A percentile compares a stretch with the other conserved stretches of the same genome.
Evolutionary conservation across 2,113 vertebrate species (phyloP).

Genomic region (Thunnus thynnus): DNA sequence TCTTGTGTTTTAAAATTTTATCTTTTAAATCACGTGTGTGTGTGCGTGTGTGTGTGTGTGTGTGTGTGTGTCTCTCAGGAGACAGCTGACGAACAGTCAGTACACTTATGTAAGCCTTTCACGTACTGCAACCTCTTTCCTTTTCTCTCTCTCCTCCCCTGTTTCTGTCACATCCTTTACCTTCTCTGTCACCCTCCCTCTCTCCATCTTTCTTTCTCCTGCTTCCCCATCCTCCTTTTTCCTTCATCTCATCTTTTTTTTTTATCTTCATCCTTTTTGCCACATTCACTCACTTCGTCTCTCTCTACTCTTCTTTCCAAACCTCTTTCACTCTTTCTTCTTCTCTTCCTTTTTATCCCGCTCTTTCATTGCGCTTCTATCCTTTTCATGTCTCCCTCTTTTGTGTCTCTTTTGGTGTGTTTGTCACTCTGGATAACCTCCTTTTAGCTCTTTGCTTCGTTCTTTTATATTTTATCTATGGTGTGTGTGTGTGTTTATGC

Average conservation of each 20-base stretch:
- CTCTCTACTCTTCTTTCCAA: too few species aligned
- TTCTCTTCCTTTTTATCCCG: neutral
- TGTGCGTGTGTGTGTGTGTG: slow-evolving; percentile 10
- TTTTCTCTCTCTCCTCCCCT: slow-evolving; percentile 1
- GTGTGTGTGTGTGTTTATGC: slow-evolving; percentile 5
- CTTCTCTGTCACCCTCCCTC: neutral
- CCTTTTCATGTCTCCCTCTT: neutral
- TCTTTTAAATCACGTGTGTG: neutral
- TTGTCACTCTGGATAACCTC: slow-evolving; percentile 4
- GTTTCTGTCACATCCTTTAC: slow-evolving; percentile 13
- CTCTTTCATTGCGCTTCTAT: neutral
- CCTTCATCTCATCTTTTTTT: neutral
- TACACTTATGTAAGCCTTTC: slow-evolving; percentile 56
- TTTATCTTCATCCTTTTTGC: neutral
- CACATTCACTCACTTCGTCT: too few species aligned
- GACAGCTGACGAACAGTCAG: slow-evolving; percentile 23
- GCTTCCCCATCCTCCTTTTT: neutral
- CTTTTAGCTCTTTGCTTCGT: neutral
- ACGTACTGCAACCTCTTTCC: slow-evolving; percentile 3
- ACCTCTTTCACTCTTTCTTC: neutral
- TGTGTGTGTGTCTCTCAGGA: slow-evolving; percentile 21
- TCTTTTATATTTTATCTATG: neutral
- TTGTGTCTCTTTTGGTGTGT: neutral
- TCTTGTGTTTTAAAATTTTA: too few species aligned
- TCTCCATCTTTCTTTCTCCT: neutral